Evolutionary conservation across 2,113 vertebrate species (phyloP).

Genomic region (Sinocyclocheilus maitianheensis): DNA sequence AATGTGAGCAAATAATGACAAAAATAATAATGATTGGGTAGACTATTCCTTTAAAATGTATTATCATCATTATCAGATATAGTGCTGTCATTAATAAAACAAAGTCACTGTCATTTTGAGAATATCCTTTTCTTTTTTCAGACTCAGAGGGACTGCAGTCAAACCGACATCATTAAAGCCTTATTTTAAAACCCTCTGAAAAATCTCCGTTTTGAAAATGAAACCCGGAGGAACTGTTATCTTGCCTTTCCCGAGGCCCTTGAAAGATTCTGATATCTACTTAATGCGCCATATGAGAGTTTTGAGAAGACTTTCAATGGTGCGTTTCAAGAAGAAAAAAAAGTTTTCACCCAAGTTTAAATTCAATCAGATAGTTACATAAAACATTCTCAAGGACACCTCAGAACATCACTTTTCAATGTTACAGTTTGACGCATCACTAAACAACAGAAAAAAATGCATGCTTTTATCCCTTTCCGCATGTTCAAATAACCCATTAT

Average conservation of each 20-base stretch:
- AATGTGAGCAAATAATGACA: not conserved
- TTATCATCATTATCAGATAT: not conserved
- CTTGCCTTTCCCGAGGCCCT: not conserved
- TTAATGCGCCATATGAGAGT: not conserved
- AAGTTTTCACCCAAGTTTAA: not conserved
- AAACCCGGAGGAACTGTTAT: conserved; percentile 9
- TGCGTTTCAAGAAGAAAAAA: not conserved
- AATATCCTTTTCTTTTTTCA: not conserved
- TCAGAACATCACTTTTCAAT: not conserved
- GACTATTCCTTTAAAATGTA: not conserved
- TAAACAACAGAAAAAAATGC: not conserved
- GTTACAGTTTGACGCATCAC: not conserved
- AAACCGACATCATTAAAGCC: not conserved
- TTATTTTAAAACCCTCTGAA: not conserved
- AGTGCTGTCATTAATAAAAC: not conserved
- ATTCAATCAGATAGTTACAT: conserved; percentile 31
- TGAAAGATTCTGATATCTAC: not conserved
- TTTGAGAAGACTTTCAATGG: conserved; percentile 4
- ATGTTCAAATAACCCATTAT: not conserved
- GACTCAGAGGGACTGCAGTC: not conserved
- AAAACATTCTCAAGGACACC: not conserved
- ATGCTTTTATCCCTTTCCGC: not conserved
- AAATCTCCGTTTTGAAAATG: not conserved
- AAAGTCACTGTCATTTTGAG: not conserved
- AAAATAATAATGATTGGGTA: not conserved